These are phyloP conservation scores for Calidris pugnax DNA, from an alignment of 2,113 vertebrate species.

Conservation along the genomic window DNA sequence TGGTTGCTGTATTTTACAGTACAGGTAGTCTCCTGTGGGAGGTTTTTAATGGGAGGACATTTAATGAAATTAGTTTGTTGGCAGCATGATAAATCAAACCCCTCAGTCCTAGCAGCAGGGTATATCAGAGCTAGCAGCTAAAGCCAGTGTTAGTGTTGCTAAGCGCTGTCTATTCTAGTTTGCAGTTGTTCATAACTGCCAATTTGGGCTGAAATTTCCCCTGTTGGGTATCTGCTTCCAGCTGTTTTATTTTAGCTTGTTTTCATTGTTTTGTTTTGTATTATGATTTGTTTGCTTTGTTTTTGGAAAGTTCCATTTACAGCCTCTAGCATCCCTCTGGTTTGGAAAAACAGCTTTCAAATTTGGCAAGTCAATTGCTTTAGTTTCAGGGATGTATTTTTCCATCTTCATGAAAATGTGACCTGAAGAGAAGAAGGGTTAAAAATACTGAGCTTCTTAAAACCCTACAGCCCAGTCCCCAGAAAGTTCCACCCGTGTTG, in stretches of 20 bases:
- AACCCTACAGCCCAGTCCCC: neutral
- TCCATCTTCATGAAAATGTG: neutral
- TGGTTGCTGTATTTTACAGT: neutral
- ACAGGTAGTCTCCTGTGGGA: neutral
- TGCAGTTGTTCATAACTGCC: neutral
- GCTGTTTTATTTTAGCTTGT: conserved; percentile 31
- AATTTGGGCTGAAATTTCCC: neutral
- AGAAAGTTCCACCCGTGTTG: neutral
- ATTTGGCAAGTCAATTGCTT: neutral
- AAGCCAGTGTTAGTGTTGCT: neutral
- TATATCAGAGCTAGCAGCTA: neutral
- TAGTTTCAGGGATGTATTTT: neutral
- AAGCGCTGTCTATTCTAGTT: neutral
- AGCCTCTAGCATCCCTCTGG: neutral
- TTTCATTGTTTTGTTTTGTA: conserved; percentile 21
- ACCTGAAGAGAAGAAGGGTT: neutral
- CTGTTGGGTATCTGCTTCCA: neutral
- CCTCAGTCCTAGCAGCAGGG: neutral
- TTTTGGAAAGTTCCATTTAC: conserved; percentile 28
- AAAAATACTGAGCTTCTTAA: neutral
- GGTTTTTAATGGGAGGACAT: neutral
- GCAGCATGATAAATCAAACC: neutral
- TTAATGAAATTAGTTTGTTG: neutral
- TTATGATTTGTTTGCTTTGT: conserved; percentile 17
- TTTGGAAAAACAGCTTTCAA: conserved; percentile 4